phyloP scores from a whole-genome alignment of 2,797 vertebrate genomes.

The Mormyrops boulengeri region DNA sequence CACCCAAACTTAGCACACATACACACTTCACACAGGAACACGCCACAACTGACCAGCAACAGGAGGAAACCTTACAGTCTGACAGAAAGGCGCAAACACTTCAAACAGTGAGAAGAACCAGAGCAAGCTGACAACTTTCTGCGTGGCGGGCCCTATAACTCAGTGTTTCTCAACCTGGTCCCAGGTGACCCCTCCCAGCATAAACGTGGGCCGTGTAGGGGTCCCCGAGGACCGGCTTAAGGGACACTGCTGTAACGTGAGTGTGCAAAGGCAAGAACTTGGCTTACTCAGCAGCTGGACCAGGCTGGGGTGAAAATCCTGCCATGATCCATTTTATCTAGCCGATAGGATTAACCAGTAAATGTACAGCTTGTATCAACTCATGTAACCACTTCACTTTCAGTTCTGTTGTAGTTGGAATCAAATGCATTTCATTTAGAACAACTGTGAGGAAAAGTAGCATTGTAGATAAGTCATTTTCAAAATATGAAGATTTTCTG shows the following conservation, averaged over 20 bases:
- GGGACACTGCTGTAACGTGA: neutral
- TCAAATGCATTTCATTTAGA: slow-evolving; percentile 31
- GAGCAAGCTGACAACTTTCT: neutral
- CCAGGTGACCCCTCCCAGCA: neutral
- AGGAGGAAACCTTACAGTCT: neutral
- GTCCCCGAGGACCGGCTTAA: neutral
- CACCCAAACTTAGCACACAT: neutral
- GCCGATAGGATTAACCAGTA: neutral
- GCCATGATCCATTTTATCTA: neutral
- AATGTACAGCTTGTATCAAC: neutral
- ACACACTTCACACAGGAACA: neutral
- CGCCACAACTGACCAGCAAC: neutral
- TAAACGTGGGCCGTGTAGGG: neutral
- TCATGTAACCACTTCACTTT: neutral
- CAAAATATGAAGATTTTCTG: neutral
- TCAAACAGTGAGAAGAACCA: neutral
- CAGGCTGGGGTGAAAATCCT: neutral
- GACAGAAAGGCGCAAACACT: neutral
- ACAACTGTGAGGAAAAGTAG: slow-evolving; percentile 23
- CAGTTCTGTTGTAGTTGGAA: neutral
- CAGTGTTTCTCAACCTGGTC: neutral
- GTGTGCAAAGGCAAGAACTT: neutral
- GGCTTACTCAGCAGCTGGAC: neutral
- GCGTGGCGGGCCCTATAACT: neutral
- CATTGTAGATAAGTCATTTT: slow-evolving; percentile 13